phyloP scores from a whole-genome alignment of 1,140 invertebrate genomes.

The Ostrea denselamellosa region DNA sequence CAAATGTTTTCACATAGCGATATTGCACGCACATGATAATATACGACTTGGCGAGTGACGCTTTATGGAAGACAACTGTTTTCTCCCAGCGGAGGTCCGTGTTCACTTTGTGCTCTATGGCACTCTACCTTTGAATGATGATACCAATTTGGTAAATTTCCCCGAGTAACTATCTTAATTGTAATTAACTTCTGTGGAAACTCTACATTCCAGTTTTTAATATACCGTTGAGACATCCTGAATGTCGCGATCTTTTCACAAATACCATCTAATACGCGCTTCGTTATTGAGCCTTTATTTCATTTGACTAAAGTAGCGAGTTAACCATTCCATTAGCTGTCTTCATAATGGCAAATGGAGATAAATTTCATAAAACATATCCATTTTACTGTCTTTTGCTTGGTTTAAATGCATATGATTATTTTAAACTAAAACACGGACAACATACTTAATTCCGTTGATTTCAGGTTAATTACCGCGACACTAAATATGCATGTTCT shows the following conservation, averaged over 20 bases:
- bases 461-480: neutral
- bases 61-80: conserved; percentile 25
- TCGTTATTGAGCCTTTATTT: neutral
- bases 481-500: neutral
- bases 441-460: neutral
- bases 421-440: neutral
- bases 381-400: neutral
- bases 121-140: conserved; percentile 27
- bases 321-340: neutral
- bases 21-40: conserved; percentile 29
- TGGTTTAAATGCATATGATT: neutral
- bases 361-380: conserved; percentile 29
- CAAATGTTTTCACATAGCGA: conserved; percentile 34
- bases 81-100: neutral
- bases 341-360: neutral
- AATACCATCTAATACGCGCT: conserved; percentile 8
- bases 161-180: conserved; percentile 42
- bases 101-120: conserved; percentile 28
- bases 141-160: conserved; percentile 50
- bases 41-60: neutral
- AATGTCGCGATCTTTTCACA: conserved; percentile 16
- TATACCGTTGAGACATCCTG: neutral
- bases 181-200: conserved; percentile 36
- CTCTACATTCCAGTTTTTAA: conserved; percentile 15
- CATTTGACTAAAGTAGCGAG: conserved; percentile 14